Conservation (phyloP, 2,113 vertebrate genomes). For the Notarius lentiginosus region DNA sequence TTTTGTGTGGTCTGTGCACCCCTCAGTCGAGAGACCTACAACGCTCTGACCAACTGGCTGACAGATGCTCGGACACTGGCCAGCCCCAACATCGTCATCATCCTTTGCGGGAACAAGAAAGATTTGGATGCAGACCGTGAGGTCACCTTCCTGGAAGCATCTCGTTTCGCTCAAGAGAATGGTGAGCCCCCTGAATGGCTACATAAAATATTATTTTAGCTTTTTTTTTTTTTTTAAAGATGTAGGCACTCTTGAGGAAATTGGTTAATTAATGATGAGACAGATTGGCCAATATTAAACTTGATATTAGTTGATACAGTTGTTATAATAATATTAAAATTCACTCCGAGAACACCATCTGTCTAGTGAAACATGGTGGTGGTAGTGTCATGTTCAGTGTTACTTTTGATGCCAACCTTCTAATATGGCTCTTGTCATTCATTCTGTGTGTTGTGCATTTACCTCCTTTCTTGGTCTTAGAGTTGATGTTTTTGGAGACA, state of each 20-base stretch:
- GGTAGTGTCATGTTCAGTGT: not conserved
- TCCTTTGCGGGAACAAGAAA: constrained; percentile 92
- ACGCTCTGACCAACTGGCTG: constrained; percentile 88
- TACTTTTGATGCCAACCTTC: not conserved
- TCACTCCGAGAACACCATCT: not conserved
- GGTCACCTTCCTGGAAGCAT: constrained; percentile 91
- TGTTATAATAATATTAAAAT: not conserved
- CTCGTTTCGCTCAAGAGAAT: constrained; percentile 90
- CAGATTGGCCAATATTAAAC: not conserved
- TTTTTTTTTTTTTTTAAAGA: not conserved
- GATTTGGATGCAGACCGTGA: constrained; percentile 88
- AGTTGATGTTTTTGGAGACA: constrained; percentile 91
- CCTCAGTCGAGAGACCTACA: constrained; percentile 86
- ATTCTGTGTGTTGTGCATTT: not conserved
- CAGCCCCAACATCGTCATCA: constrained; percentile 90
- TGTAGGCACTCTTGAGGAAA: not conserved
- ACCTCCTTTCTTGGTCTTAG: constrained; percentile 57
- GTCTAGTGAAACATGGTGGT: not conserved
- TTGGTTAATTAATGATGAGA: not conserved
- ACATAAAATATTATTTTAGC: not conserved
- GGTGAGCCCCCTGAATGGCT: constrained; percentile 65
- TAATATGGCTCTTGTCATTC: not conserved
- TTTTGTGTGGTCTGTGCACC: not conserved
- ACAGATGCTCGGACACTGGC: constrained; percentile 87
- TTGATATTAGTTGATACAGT: not conserved